Percentiles rank a stretch among this genome's conserved stretches.
Conservation (phyloP, 2,797 vertebrate genomes). For the Hybognathus amarus region DNA sequence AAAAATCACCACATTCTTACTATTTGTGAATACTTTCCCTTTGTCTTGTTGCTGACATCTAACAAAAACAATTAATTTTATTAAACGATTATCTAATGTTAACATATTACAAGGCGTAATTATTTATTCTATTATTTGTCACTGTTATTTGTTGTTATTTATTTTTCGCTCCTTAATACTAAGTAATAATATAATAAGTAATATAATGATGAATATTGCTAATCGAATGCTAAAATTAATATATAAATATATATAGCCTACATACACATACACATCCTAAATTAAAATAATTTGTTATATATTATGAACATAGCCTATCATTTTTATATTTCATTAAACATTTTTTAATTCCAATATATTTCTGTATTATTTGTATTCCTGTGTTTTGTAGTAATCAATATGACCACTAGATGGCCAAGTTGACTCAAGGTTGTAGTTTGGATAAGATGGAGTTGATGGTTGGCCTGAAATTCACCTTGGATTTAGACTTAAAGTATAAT, state of each 20-base stretch:
- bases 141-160: not conserved
- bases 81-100: not conserved
- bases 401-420: slow-evolving; percentile 25
- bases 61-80: not conserved
- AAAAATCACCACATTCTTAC: not conserved
- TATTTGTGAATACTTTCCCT: not conserved
- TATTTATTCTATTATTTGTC: not conserved
- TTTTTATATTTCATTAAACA: not conserved
- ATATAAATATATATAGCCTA: too few species aligned
- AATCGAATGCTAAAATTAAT: not conserved
- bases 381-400: not conserved
- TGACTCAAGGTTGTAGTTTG: not conserved
- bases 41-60: not conserved
- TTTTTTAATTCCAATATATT: not conserved
- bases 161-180: not conserved
- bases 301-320: too few species aligned
- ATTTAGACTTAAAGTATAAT: not conserved
- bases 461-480: not conserved
- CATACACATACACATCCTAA: too few species aligned
- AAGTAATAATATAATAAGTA: not conserved
- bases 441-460: not conserved
- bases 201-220: not conserved
- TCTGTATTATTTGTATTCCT: not conserved
- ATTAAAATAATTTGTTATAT: too few species aligned
- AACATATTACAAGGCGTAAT: not conserved